phyloP scores from a whole-genome alignment of 2,113 vertebrate genomes.

The Leptobrachium ailaonicum region DNA sequence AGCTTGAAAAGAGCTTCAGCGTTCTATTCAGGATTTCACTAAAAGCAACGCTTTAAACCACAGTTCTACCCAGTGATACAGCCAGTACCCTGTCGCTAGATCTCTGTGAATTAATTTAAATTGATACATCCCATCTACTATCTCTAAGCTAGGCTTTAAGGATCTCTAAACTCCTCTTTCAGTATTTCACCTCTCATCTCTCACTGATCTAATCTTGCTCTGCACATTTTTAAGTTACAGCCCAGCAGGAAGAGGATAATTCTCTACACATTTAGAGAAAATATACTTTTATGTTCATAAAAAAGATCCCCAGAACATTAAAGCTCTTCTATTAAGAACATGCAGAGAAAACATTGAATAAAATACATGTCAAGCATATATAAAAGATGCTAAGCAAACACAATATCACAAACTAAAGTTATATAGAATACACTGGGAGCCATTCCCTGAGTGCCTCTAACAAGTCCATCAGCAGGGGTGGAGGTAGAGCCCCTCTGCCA shows the following conservation, averaged over 20 bases:
- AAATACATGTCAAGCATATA: too few species aligned
- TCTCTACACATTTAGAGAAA: too few species aligned
- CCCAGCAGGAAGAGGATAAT: not conserved
- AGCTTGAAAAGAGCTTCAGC: not conserved
- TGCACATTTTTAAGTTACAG: not conserved
- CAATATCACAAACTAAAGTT: too few species aligned
- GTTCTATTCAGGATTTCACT: not conserved
- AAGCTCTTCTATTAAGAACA: too few species aligned
- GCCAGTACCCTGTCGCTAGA: not conserved
- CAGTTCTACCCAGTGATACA: not conserved
- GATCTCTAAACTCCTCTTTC: not conserved
- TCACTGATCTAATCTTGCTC: not conserved
- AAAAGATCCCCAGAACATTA: too few species aligned
- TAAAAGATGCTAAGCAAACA: too few species aligned
- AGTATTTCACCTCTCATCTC: not conserved
- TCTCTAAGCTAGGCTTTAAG: not conserved
- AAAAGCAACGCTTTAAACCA: not conserved
- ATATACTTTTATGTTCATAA: too few species aligned
- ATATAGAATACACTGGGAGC: too few species aligned
- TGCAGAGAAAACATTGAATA: too few species aligned
- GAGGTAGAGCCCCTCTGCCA: too few species aligned
- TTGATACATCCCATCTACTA: not conserved
- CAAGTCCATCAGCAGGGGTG: too few species aligned
- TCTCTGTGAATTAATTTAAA: not conserved
- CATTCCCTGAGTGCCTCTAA: too few species aligned